Evolutionary conservation across 2,888 invertebrate genomes (phyloP).

Genomic region (Atethmia centrago): DNA sequence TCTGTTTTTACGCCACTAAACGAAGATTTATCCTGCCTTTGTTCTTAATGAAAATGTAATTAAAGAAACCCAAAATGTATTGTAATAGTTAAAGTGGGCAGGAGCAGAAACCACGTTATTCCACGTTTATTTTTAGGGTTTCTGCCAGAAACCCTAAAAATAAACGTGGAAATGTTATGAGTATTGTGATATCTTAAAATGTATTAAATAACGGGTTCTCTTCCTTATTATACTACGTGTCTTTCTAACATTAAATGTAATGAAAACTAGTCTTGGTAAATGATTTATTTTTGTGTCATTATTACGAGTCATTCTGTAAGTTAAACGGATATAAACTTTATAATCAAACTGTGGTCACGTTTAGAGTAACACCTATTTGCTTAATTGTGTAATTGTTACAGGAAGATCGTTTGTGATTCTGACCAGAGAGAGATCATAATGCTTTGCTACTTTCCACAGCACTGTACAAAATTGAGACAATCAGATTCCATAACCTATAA

Average conservation of each 20-base stretch:
- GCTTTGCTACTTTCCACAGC: neutral
- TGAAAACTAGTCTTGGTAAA: neutral
- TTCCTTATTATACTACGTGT: neutral
- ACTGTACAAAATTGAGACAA: neutral
- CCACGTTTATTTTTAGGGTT: no score
- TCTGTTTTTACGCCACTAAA: slow-evolving; percentile 25
- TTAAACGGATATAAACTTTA: neutral
- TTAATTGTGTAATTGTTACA: no score
- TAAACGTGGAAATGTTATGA: neutral
- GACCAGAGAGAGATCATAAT: neutral
- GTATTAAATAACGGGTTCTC: neutral
- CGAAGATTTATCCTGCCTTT: slow-evolving; percentile 45
- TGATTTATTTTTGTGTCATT: neutral
- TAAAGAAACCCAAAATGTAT: slow-evolving; percentile 48
- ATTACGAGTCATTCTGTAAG: neutral
- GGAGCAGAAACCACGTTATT: no score
- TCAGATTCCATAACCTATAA: neutral
- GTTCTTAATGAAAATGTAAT: slow-evolving; percentile 55
- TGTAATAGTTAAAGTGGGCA: slow-evolving; percentile 30
- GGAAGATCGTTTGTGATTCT: slow-evolving; percentile 16
- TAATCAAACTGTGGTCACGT: neutral
- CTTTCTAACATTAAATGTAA: neutral
- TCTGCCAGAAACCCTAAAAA: slow-evolving; percentile 16
- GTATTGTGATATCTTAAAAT: neutral
- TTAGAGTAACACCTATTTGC: no score